Evolutionary conservation across 2,113 vertebrate genomes (phyloP).

Genomic region (Calyptomena viridis): DNA sequence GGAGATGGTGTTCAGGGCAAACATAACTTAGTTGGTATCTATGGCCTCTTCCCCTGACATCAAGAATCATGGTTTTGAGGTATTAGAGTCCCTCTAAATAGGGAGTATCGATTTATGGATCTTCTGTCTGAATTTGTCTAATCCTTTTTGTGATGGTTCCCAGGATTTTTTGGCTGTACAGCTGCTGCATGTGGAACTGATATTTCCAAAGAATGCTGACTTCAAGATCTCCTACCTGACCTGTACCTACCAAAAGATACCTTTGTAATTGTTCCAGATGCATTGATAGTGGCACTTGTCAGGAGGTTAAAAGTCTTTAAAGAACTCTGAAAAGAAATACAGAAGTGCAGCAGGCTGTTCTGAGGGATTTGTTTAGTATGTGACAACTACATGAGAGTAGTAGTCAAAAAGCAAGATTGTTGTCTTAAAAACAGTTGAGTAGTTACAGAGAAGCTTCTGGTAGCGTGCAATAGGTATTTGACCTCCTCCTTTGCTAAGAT

Average conservation of each 20-base stretch:
- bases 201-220: background rate
- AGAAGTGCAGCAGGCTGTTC: background rate
- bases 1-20: background rate
- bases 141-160: background rate
- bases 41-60: background rate
- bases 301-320: background rate
- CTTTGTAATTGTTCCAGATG: background rate
- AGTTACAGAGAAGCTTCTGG: background rate
- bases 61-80: background rate
- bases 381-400: background rate
- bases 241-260: background rate
- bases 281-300: background rate
- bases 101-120: background rate
- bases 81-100: background rate
- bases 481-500: background rate
- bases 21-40: background rate
- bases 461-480: background rate
- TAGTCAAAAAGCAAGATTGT: background rate
- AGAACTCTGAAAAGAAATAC: background rate
- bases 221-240: background rate
- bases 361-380: background rate
- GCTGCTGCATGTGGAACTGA: background rate
- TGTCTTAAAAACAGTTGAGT: background rate
- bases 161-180: background rate
- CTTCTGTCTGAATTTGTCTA: background rate